A percentile compares a stretch with the other conserved stretches of the same genome.
Evolutionary conservation across 2,888 invertebrate species (phyloP).

Genomic region (Oxyteleia sp.): DNA sequence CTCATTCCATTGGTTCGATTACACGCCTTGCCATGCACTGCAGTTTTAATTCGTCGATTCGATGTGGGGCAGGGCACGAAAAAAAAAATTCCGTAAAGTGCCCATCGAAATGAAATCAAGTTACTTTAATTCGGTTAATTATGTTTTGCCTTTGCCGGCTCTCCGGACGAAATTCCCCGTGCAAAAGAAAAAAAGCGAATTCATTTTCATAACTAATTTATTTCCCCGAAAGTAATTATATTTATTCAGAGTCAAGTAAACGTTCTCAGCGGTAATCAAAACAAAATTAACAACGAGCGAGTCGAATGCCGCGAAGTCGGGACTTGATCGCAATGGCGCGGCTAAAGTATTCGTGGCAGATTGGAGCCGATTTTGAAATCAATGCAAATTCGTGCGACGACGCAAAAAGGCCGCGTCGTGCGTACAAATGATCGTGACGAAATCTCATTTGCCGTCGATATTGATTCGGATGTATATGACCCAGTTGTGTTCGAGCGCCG

Average conservation of each 20-base stretch:
- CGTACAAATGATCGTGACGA: conserved; percentile 16
- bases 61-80: neutral
- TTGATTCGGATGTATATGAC: conserved; percentile 33
- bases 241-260: conserved; percentile 16
- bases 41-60: conserved; percentile 49
- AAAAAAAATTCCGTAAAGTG: conserved; percentile 9
- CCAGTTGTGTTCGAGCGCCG: conserved; percentile 22
- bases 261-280: conserved; percentile 1
- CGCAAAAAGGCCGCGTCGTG: neutral
- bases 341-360: neutral
- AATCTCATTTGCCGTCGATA: conserved; percentile 11
- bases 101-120: conserved; percentile 9
- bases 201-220: conserved; percentile 12
- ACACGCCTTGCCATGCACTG: conserved; percentile 43
- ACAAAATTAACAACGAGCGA: conserved; percentile 5
- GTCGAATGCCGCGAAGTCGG: neutral
- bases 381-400: neutral
- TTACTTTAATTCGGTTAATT: conserved; percentile 21
- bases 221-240: conserved; percentile 17
- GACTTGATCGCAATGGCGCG: neutral
- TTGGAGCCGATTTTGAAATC: conserved; percentile 17
- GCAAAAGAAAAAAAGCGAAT: neutral
- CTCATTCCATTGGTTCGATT: conserved; percentile 74
- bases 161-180: neutral
- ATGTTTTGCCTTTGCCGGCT: neutral